A percentile compares a stretch with the other conserved stretches of the same genome.
Conservation (phyloP, 2,113 vertebrate genomes). For the Hipposideros armiger region DNA sequence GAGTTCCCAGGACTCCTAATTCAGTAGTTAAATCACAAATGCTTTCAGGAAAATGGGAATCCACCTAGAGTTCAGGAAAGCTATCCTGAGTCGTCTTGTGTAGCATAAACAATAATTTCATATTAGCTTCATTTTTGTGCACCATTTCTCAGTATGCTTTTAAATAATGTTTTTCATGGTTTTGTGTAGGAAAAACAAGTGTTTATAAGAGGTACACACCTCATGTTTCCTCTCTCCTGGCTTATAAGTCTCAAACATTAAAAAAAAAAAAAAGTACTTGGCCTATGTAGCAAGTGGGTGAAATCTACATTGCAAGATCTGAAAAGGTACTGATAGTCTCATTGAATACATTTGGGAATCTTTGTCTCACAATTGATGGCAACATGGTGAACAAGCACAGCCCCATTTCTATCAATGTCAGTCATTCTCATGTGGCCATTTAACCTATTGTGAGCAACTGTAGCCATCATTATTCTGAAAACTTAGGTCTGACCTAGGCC, state of each 20-base stretch:
- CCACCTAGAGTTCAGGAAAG: neutral
- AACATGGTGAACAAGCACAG: too few species aligned
- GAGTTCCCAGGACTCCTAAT: neutral
- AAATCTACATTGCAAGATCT: neutral
- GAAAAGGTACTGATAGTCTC: neutral
- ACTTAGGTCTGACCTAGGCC: neutral
- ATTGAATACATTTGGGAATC: neutral
- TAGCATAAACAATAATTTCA: neutral
- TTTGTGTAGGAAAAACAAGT: neutral
- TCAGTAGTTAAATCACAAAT: neutral
- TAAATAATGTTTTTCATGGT: neutral
- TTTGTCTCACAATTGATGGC: neutral
- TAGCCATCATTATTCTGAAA: neutral
- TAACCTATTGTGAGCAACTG: neutral
- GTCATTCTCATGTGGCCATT: neutral
- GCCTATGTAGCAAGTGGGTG: neutral
- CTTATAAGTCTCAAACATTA: neutral
- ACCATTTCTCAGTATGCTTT: neutral
- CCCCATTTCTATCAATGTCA: accelerated
- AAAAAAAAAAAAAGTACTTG: neutral
- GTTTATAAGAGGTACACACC: accelerated
- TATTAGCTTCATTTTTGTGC: neutral
- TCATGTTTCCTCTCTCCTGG: neutral
- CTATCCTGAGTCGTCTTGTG: neutral
- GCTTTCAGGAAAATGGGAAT: neutral